Conservation (phyloP, 2,797 vertebrate species). For the Neomorphus geoffroyi region DNA sequence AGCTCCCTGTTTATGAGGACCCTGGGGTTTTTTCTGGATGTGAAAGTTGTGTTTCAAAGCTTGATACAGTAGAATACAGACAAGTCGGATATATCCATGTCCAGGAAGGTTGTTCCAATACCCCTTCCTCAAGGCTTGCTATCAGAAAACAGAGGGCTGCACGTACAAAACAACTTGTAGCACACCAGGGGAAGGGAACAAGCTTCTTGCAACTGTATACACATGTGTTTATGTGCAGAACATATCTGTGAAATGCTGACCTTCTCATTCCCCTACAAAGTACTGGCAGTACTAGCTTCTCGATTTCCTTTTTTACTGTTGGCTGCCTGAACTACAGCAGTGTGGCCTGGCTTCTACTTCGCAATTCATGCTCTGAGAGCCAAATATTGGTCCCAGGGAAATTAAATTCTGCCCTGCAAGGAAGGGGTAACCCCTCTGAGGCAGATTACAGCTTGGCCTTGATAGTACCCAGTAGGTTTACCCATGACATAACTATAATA, state of each 20-base stretch:
- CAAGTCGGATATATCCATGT: fast-evolving
- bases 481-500: not conserved
- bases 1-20: not conserved
- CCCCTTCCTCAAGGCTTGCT: not conserved
- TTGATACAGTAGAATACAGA: not conserved
- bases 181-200: not conserved
- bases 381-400: not conserved
- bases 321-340: not conserved
- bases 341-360: not conserved
- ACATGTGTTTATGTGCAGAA: not conserved
- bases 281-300: constrained; percentile 13
- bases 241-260: not conserved
- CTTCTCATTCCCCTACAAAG: not conserved
- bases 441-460: not conserved
- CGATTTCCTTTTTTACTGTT: not conserved
- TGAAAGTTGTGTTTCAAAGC: not conserved
- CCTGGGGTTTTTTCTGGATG: not conserved
- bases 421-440: not conserved
- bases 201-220: not conserved
- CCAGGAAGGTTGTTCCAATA: not conserved
- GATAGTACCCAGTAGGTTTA: not conserved
- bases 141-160: not conserved
- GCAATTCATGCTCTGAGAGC: not conserved
- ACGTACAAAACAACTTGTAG: not conserved
- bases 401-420: not conserved